Evolutionary conservation across 1,140 invertebrate species (phyloP).

Genomic region (Ips typographus): DNA sequence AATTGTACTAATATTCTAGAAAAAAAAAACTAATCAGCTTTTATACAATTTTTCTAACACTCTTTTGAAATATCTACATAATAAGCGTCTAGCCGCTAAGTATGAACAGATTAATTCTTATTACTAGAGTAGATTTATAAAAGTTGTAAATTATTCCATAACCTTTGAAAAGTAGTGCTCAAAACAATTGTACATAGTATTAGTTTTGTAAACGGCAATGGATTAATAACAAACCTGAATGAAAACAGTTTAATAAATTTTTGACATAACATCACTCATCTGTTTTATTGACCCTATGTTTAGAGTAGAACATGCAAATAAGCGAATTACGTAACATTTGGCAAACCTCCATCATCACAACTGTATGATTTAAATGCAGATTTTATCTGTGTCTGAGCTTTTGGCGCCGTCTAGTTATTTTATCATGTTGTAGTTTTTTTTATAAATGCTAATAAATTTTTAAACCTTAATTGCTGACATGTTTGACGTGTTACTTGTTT

Average conservation of each 20-base stretch:
- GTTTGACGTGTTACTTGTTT: too few species aligned
- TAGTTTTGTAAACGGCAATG: too few species aligned
- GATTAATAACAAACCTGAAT: background rate
- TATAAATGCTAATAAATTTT: too few species aligned
- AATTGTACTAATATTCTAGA: too few species aligned
- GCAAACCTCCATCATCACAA: background rate
- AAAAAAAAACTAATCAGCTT: too few species aligned
- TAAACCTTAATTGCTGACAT: too few species aligned
- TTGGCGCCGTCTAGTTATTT: background rate
- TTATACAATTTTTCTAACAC: too few species aligned
- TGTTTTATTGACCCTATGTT: background rate
- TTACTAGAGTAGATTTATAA: background rate
- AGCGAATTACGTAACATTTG: background rate
- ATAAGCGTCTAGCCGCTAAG: too few species aligned
- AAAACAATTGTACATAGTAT: background rate
- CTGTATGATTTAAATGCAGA: background rate
- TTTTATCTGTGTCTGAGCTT: background rate
- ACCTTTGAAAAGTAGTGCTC: slow-evolving; percentile 2
- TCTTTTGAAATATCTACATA: too few species aligned
- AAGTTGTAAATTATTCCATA: too few species aligned
- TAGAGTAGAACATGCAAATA: background rate
- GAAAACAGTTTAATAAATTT: slow-evolving; percentile 1
- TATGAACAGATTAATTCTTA: background rate
- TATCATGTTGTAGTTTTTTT: too few species aligned
- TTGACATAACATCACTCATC: background rate